These are phyloP conservation scores for Erpobdella octoculata DNA, from an alignment of 2,888 invertebrate species.

Conservation along the genomic window DNA sequence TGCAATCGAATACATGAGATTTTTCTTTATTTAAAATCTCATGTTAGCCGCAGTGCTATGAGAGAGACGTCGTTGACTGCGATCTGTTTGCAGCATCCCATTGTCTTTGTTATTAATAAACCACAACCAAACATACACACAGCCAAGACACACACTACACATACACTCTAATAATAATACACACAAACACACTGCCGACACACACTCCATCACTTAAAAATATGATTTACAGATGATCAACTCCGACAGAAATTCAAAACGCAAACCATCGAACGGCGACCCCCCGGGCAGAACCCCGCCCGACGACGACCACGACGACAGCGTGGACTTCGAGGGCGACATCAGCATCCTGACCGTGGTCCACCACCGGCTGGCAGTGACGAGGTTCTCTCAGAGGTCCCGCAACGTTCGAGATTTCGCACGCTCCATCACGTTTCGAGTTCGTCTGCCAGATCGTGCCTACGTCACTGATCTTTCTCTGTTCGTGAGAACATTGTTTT, in stretches of 20 bases:
- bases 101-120: no score
- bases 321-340: background rate
- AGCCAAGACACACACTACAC: no score
- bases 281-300: background rate
- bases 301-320: background rate
- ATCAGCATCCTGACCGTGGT: background rate
- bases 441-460: background rate
- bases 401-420: background rate
- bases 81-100: no score
- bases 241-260: background rate
- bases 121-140: no score
- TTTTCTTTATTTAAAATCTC: no score
- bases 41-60: no score
- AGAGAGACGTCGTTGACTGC: no score
- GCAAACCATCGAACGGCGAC: no score
- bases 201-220: background rate
- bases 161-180: no score
- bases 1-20: no score
- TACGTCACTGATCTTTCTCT: background rate
- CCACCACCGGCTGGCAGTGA: background rate
- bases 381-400: background rate
- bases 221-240: background rate
- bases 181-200: no score
- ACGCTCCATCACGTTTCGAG: background rate
- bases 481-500: background rate